Conservation (phyloP, 2,888 invertebrate species). For the Phlogophora meticulosa region DNA sequence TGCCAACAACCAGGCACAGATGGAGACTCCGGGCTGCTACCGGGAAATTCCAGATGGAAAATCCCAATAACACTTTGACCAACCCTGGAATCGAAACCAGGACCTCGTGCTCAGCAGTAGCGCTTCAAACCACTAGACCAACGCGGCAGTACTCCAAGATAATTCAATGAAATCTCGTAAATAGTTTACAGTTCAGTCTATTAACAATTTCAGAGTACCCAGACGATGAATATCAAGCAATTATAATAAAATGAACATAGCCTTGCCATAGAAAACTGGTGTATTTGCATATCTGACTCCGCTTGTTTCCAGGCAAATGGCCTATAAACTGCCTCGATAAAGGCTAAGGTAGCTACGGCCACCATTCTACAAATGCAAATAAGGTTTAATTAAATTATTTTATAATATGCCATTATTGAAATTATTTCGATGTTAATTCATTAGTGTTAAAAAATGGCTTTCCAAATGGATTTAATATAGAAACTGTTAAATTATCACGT, state of each 20-base stretch:
- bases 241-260: slow-evolving; percentile 74
- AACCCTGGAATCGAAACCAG: too few relatives aligned
- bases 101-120: too few relatives aligned
- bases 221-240: slow-evolving; percentile 64
- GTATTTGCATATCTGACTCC: slow-evolving; percentile 81
- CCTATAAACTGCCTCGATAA: slow-evolving; percentile 80
- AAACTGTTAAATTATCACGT: neutral
- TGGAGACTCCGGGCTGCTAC: too few relatives aligned
- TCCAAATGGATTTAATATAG: neutral
- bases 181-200: slow-evolving; percentile 44
- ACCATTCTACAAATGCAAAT: slow-evolving; percentile 62
- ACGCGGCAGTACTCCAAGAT: too few relatives aligned
- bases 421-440: neutral
- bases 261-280: slow-evolving; percentile 69
- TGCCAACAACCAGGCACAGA: too few relatives aligned
- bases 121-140: too few relatives aligned
- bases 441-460: neutral
- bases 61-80: too few relatives aligned
- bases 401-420: slow-evolving; percentile 20
- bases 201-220: slow-evolving; percentile 47
- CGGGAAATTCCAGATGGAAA: too few relatives aligned
- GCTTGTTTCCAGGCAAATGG: slow-evolving; percentile 74
- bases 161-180: slow-evolving; percentile 41
- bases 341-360: slow-evolving; percentile 65
- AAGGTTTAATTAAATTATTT: slow-evolving; percentile 45